Base-by-base conservation (phyloP, 2,113 vertebrate species). In the Amazona guildingii region DNA sequence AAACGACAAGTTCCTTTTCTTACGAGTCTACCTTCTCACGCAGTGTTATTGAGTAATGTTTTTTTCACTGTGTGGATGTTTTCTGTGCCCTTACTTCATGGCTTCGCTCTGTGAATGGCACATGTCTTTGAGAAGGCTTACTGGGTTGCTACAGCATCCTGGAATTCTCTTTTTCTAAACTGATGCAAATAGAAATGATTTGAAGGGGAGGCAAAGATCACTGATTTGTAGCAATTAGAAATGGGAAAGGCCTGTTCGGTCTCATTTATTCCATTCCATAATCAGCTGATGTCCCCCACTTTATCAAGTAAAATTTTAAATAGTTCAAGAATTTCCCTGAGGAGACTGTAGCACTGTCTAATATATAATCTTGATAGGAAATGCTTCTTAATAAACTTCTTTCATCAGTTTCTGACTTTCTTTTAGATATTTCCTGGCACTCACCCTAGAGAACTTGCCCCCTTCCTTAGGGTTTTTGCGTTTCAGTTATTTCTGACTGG, bases 211-310 rank as follows among this genome's bases (percentile, higher is more conserved):
- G 31, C 83, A 59, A 92, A 93, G 76, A 69, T 96, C 92, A 86
- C 89, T 91, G 63, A 62, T 95, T 89, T 83, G 35, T 91, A 78
- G 66, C 80, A 97, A 94, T 97, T 95, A 90, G 48, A 95, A 51
- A 80, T 61, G 64, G 41, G 59, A 63, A 87, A 85, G 57, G 24
- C 44, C 17, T 82, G 15, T 61, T 90, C 49, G 16, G 16, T 93
- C 75, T 84, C 29, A 51, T 90, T 91, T 90, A 79, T 82, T 93
- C 43, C 12, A 39, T 72, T 87, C 43, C 48, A 6, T 70, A 90
- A 63, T 73, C 61, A 87, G 29, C 13, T 76, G 54, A 64, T 89
- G 87, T 54, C 14, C 28, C 31, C 19, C 1, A 6, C 23, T 90
- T 88, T 90, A 64, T 81, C 48, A 68, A 91, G 75, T 72, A 89